Conservation (phyloP, 2,797 vertebrate species). For the Sebastes cheni region DNA sequence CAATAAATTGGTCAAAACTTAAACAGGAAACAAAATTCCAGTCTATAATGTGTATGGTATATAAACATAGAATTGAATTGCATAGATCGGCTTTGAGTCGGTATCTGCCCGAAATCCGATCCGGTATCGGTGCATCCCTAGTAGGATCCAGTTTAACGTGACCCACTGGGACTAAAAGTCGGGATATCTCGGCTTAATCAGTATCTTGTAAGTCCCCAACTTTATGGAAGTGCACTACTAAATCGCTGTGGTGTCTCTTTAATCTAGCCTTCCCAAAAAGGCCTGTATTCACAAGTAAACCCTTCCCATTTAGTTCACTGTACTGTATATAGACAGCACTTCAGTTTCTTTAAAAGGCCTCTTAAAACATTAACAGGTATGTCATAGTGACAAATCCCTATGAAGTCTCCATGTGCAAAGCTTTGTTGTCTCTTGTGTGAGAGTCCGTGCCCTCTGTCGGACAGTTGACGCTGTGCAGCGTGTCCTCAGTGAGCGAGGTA, state of each 20-base stretch:
- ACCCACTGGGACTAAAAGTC: not conserved
- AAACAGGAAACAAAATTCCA: too few species aligned
- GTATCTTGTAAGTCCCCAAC: not conserved
- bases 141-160: not conserved
- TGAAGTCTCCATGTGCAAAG: not conserved
- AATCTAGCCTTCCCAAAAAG: not conserved
- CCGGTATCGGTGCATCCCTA: too few species aligned
- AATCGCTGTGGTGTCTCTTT: not conserved
- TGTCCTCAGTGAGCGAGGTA: not conserved
- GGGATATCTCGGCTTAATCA: not conserved
- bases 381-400: not conserved
- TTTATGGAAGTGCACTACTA: not conserved
- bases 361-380: not conserved
- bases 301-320: not conserved
- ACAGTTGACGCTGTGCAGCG: not conserved
- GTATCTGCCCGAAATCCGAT: too few species aligned
- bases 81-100: too few species aligned
- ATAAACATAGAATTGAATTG: too few species aligned
- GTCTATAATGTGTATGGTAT: too few species aligned
- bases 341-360: not conserved
- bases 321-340: not conserved
- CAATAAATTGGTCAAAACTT: too few species aligned
- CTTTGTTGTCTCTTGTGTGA: not conserved
- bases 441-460: not conserved
- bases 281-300: not conserved